Evolutionary conservation across 2,113 vertebrate genomes (phyloP).

Genomic region (Menidia beryllina): DNA sequence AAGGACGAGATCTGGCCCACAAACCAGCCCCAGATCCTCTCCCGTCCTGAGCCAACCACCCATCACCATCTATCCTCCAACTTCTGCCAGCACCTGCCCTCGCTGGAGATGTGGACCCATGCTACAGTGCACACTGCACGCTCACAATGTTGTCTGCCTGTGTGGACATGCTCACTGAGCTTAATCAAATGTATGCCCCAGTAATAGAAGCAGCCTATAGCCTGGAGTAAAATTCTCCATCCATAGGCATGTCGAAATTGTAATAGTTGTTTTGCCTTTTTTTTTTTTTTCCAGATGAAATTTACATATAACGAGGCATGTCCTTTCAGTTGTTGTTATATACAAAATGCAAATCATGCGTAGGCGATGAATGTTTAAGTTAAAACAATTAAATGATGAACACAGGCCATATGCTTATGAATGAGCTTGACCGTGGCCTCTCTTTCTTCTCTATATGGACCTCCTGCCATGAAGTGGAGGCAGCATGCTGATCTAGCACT

Average conservation of each 20-base stretch:
- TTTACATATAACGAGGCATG: constrained; percentile 34
- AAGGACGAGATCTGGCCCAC: constrained; percentile 71
- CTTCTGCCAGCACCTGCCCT: constrained; percentile 73
- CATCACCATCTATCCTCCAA: constrained; percentile 68
- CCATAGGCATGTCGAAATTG: constrained; percentile 41
- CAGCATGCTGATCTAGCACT: constrained; percentile 78
- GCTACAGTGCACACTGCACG: constrained; percentile 44
- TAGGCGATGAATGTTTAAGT: constrained; percentile 41
- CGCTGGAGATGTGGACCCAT: constrained; percentile 55
- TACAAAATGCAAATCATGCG: constrained; percentile 14
- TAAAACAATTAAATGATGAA: background rate
- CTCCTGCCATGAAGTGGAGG: constrained; percentile 52
- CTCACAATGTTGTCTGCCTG: constrained; percentile 64
- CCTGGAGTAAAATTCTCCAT: constrained; percentile 57
- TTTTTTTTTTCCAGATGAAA: constrained; percentile 34
- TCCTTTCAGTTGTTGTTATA: constrained; percentile 9
- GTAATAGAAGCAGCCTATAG: constrained; percentile 66
- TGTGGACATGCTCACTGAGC: constrained; percentile 71
- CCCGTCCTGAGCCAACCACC: constrained; percentile 61
- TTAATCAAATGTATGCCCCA: constrained; percentile 62
- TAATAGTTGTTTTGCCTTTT: constrained; percentile 45
- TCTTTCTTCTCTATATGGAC: constrained; percentile 59
- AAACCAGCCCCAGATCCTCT: constrained; percentile 50
- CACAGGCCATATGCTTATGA: constrained; percentile 26
- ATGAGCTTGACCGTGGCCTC: constrained; percentile 42